A percentile compares a stretch with the other conserved stretches of the same genome.
These are phyloP conservation scores for Temnothorax rugatulus DNA, from an alignment of 2,888 invertebrate species.

Conservation along the genomic window DNA sequence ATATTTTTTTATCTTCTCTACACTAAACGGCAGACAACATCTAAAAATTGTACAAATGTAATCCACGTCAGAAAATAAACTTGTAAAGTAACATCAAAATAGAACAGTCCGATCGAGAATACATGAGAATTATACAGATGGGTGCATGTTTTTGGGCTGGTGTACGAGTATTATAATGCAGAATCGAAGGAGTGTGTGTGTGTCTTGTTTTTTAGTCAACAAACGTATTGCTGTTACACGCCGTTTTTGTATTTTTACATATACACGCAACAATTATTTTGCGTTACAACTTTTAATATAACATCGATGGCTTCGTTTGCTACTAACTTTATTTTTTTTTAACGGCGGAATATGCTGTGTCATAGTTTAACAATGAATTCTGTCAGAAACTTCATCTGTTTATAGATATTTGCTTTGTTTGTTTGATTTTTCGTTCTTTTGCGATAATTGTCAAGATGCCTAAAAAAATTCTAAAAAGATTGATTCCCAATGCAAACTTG, in stretches of 20 bases:
- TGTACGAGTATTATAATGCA: conserved; percentile 25
- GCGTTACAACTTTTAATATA: conserved; percentile 28
- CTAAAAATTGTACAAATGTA: conserved; percentile 14
- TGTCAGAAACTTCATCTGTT: not conserved
- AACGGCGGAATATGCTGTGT: conserved; percentile 5
- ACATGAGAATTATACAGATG: conserved; percentile 59
- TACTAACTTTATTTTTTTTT: conserved; percentile 6
- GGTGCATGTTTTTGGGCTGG: conserved; percentile 24
- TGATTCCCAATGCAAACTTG: not conserved
- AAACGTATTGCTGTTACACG: conserved; percentile 44
- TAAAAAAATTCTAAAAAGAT: not conserved
- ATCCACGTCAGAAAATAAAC: conserved; percentile 4
- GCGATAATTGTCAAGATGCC: not conserved
- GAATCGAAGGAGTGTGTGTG: not conserved
- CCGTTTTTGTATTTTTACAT: conserved; percentile 37
- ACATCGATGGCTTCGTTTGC: not conserved
- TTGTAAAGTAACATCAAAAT: conserved; percentile 30
- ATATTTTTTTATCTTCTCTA: conserved; percentile 12
- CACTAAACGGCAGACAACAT: conserved; percentile 2
- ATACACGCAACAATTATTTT: conserved; percentile 5
- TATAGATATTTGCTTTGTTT: not conserved
- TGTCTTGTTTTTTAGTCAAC: conserved; percentile 20
- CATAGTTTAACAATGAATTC: conserved; percentile 22
- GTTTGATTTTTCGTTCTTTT: not conserved
- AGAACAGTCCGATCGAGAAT: conserved; percentile 56